Percentiles rank a stretch among this genome's conserved stretches.
Evolutionary conservation across 2,888 invertebrate species (phyloP).

Genomic region (Bibio marci): DNA sequence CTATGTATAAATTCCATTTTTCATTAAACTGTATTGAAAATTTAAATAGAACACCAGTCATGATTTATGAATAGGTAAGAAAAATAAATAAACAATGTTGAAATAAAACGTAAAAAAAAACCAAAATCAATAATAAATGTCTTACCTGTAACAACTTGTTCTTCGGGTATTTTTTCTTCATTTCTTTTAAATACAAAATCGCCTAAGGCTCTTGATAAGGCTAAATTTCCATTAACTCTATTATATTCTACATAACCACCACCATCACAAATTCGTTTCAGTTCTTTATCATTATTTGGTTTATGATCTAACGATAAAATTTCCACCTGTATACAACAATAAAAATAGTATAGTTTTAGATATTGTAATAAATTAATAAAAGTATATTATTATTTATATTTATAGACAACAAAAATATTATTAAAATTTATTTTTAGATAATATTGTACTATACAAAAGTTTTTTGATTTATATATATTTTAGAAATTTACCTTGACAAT

Average conservation of each 20-base stretch:
- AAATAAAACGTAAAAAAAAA: no score
- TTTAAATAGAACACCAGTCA: no score
- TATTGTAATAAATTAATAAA: background rate
- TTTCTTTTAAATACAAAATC: slow-evolving; percentile 95
- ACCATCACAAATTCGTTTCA: slow-evolving; percentile 76
- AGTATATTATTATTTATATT: background rate
- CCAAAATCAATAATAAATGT: no score
- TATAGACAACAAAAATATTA: background rate
- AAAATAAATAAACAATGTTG: no score
- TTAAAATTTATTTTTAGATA: no score
- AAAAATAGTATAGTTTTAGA: no score
- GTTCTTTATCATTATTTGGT: slow-evolving; percentile 76
- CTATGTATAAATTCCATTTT: no score
- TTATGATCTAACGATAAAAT: slow-evolving; percentile 86
- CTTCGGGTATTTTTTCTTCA: slow-evolving; percentile 64
- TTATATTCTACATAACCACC: slow-evolving; percentile 97
- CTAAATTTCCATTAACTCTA: slow-evolving; percentile 95
- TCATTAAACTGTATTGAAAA: no score
- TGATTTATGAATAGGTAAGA: no score
- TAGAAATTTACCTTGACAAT: no score
- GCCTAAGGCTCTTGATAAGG: slow-evolving; percentile 87
- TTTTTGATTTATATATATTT: no score
- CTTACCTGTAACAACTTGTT: slow-evolving; percentile 93
- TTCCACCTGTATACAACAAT: slow-evolving; percentile 34
- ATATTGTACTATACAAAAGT: slow-evolving; percentile 1